Conservation (phyloP, 2,888 invertebrate species). For the Athrips mouffetella region DNA sequence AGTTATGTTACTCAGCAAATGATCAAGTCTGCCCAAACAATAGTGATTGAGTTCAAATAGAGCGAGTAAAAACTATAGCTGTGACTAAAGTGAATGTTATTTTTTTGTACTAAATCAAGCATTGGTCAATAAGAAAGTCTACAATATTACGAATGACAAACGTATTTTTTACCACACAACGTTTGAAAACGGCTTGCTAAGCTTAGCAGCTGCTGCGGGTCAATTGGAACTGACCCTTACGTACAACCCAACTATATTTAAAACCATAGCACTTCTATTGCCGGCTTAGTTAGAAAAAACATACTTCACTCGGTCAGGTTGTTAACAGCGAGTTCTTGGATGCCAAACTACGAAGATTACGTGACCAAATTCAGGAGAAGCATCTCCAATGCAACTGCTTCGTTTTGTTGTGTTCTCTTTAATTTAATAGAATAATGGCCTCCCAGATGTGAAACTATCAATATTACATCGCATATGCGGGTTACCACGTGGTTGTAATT, state of each 20-base stretch:
- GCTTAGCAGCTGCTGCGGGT: constrained; percentile 65
- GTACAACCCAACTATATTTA: constrained; percentile 50
- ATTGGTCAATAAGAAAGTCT: background rate
- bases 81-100: too few relatives aligned
- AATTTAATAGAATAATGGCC: constrained; percentile 23
- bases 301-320: constrained; percentile 36
- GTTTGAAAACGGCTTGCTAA: constrained; percentile 51
- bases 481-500: constrained; percentile 58
- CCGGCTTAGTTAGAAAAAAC: constrained; percentile 5
- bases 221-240: constrained; percentile 68
- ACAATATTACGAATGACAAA: background rate
- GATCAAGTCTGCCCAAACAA: too few relatives aligned
- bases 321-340: constrained; percentile 41
- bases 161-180: constrained; percentile 42
- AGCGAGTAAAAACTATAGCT: too few relatives aligned
- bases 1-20: too few relatives aligned
- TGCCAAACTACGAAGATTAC: constrained; percentile 34
- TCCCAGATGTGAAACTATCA: constrained; percentile 50
- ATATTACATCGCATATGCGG: constrained; percentile 58
- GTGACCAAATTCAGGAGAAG: constrained; percentile 35
- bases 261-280: constrained; percentile 23
- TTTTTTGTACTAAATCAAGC: background rate
- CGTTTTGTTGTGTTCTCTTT: constrained; percentile 1
- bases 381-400: background rate
- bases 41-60: too few relatives aligned